Base-by-base conservation (phyloP, 1,140 invertebrate species). In the Ostrea edulis region DNA sequence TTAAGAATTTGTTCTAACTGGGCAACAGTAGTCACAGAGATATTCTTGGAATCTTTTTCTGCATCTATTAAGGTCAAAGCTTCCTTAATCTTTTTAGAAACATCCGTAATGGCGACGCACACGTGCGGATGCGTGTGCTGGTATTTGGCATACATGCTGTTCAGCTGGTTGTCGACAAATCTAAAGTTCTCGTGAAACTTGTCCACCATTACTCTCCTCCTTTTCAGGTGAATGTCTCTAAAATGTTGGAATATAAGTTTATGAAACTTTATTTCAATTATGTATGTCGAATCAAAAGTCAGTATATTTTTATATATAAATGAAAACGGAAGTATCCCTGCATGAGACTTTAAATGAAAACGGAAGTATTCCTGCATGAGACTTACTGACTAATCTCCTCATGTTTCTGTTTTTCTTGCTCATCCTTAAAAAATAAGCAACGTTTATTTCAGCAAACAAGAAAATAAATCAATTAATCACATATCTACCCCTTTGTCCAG, bases 351-450 rank as follows among this genome's bases (percentile, higher is more conserved):
- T 44, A 44, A 44, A 44, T 14, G 12, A 35, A 77, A 17, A 77
- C 2, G 11, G 8, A 44, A 35, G 22, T 77, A 25, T 29, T 62
- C n/a, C 2, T 62, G 14, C 12, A 11, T 29, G 29, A 77, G 35
- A 35, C 68, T 77, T 77, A 77, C 68, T 77, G 68, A 14, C 8
- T 77, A 29, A 77, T 77, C 29, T 77, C 68, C 14, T 77, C 68
- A 29, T 77, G 68, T 17, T 77, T 77, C 29, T 77, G 68, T 77
- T 77, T 77, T 25, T 77, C 68, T 77, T 77, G 68, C 29, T 77
- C 68, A 14, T 77, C 68, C 68, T 77, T 29, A 77, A 29, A 14
- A 25, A 77, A 77, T 77, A 35, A 68, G 2, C 22, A 35, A 29
- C 0, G 29, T 62, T n/a, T 62, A 3, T 62, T 62, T 20, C 17